Percentiles rank a stretch among this genome's conserved stretches.
phyloP scores from a whole-genome alignment of 2,797 vertebrate genomes.

The Neosalanx taihuensis region DNA sequence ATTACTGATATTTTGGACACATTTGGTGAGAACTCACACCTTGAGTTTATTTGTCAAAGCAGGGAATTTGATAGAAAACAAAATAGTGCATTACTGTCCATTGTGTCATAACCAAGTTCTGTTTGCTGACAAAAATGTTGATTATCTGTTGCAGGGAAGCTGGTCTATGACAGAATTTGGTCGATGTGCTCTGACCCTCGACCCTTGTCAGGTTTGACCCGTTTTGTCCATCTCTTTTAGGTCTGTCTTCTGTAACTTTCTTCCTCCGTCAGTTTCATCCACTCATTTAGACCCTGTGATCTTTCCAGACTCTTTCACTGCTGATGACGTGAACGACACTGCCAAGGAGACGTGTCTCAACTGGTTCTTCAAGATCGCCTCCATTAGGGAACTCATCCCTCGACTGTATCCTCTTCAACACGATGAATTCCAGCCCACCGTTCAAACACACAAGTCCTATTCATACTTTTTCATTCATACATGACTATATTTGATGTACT shows the following conservation, averaged over 20 bases:
- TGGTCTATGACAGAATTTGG: conserved; percentile 95
- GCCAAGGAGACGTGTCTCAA: conserved; percentile 98
- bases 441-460: background rate
- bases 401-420: conserved; percentile 87
- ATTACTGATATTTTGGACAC: conserved; percentile 98
- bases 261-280: background rate
- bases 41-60: background rate
- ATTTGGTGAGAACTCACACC: conserved; percentile 79
- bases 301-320: conserved; percentile 83
- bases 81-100: background rate
- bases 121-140: background rate
- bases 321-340: conserved; percentile 87
- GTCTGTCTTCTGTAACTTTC: background rate
- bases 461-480: too few species aligned
- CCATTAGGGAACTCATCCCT: conserved; percentile 95
- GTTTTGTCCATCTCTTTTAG: background rate
- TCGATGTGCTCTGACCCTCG: conserved; percentile 86
- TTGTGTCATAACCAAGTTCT: background rate
- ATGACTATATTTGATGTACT: background rate
- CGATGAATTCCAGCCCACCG: background rate
- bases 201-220: conserved; percentile 75
- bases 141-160: conserved; percentile 74
- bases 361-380: conserved; percentile 99
- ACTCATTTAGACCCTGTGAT: background rate
- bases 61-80: background rate